phyloP scores from a whole-genome alignment of 64 coral and sea anemone genomes.

The Dendronephthya gigantea region DNA sequence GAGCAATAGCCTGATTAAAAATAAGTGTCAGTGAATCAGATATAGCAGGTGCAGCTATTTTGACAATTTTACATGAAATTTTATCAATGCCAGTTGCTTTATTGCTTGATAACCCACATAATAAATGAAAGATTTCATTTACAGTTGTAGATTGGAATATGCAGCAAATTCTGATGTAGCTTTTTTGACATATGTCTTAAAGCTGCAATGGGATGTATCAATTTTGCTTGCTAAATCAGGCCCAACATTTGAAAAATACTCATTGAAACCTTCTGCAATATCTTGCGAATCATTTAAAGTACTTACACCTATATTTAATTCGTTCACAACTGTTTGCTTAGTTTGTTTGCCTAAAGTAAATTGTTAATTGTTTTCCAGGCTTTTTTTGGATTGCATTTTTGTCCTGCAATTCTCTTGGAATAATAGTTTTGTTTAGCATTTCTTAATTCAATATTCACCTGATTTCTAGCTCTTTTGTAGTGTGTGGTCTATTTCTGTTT shows the following conservation, averaged over 20 bases:
- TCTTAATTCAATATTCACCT: constrained; percentile 24
- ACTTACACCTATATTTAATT: neutral
- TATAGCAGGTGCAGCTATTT: neutral
- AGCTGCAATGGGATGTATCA: neutral
- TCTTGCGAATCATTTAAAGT: neutral
- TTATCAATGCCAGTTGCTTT: constrained; percentile 1
- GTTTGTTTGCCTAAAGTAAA: constrained; percentile 14
- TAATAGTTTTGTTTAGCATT: constrained; percentile 23
- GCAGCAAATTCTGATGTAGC: neutral
- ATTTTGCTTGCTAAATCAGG: neutral
- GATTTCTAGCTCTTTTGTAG: constrained; percentile 19
- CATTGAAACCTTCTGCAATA: neutral
- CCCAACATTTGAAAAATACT: constrained; percentile 7
- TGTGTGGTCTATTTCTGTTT: neutral
- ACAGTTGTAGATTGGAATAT: neutral
- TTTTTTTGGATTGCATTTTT: neutral
- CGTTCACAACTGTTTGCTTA: neutral
- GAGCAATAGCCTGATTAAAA: too few species aligned
- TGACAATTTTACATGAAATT: neutral
- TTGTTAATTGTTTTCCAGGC: too few species aligned
- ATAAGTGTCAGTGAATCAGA: neutral
- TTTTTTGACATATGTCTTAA: neutral
- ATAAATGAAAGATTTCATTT: neutral
- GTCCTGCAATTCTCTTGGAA: neutral
- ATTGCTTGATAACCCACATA: neutral